Percentiles rank a stretch among this genome's conserved stretches.
Evolutionary conservation across 2,888 invertebrate genomes (phyloP).

Genomic region (Netelia inedita): DNA sequence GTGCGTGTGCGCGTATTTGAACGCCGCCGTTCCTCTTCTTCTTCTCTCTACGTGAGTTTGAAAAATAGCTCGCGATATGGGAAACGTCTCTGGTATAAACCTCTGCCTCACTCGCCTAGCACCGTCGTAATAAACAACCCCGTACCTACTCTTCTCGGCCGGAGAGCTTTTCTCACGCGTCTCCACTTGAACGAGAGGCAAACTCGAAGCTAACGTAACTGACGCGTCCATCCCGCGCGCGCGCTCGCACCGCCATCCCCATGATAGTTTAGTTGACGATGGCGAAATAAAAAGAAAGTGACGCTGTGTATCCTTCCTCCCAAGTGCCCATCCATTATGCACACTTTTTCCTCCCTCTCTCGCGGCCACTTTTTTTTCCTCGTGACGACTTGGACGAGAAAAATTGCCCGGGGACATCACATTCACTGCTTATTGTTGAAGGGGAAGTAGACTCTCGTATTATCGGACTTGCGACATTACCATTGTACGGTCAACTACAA

Average conservation of each 20-base stretch:
- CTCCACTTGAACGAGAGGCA: slow-evolving; percentile 23
- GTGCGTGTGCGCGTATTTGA: not conserved
- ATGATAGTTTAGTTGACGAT: slow-evolving; percentile 54
- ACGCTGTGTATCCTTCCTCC: slow-evolving; percentile 37
- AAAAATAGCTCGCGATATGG: slow-evolving; percentile 76
- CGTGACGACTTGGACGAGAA: slow-evolving; percentile 8
- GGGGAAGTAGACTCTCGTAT: not conserved
- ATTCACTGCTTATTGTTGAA: not conserved
- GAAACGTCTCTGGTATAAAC: slow-evolving; percentile 73
- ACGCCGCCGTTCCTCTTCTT: slow-evolving; percentile 20
- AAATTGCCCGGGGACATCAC: not conserved
- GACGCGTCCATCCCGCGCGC: slow-evolving; percentile 10
- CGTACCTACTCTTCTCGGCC: slow-evolving; percentile 35
- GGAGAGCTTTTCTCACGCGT: slow-evolving; percentile 58
- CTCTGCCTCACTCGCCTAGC: slow-evolving; percentile 61
- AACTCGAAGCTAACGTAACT: slow-evolving; percentile 23
- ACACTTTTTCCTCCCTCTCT: slow-evolving; percentile 15
- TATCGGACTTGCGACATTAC: not conserved
- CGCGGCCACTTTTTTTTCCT: not conserved
- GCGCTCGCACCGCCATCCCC: slow-evolving; percentile 29
- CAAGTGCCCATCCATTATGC: slow-evolving; percentile 46
- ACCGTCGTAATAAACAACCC: slow-evolving; percentile 69
- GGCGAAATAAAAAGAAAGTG: slow-evolving; percentile 47
- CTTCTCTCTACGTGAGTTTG: slow-evolving; percentile 65
- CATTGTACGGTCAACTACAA: not conserved